Percentiles rank a stretch among this genome's conserved stretches.
These are phyloP conservation scores for Maconellicoccus hirsutus DNA, from an alignment of 1,140 invertebrate genomes.

Conservation along the genomic window DNA sequence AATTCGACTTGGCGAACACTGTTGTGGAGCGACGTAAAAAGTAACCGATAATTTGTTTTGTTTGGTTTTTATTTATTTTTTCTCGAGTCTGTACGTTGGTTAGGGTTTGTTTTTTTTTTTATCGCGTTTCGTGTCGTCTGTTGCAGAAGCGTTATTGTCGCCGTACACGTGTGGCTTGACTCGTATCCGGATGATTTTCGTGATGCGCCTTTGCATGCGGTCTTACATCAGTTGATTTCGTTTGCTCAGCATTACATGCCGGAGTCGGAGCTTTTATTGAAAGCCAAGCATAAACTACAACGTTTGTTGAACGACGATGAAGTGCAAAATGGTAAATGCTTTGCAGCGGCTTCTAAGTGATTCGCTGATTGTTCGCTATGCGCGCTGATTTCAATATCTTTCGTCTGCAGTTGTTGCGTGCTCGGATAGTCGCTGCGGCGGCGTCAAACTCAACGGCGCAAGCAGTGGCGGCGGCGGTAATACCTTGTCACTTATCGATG, in stretches of 20 bases:
- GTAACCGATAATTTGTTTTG: conserved; percentile 38
- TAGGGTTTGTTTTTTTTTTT: too few species aligned
- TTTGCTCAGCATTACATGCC: conserved; percentile 72
- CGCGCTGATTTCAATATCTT: too few species aligned
- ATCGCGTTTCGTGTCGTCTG: conserved; percentile 24
- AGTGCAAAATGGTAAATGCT: conserved; percentile 27
- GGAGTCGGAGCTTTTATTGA: conserved; percentile 66
- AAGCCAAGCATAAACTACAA: conserved; percentile 51
- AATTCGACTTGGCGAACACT: conserved; percentile 34
- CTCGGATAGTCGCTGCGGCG: too few species aligned
- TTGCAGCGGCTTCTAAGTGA: too few species aligned
- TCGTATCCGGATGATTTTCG: conserved; percentile 93
- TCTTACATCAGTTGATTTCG: conserved; percentile 64
- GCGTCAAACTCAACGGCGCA: too few species aligned
- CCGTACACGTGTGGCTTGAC: conserved; percentile 92
- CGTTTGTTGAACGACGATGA: conserved; percentile 43
- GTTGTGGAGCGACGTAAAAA: conserved; percentile 56
- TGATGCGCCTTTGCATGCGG: conserved; percentile 69
- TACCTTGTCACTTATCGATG: neutral
- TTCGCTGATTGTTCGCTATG: too few species aligned
- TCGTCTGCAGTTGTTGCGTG: too few species aligned
- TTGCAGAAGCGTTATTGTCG: conserved; percentile 69
- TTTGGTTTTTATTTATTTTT: neutral
- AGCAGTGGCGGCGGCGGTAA: neutral
- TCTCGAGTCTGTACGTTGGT: neutral